Evolutionary conservation across 2,888 invertebrate species (phyloP), one percentile per base, ranked within the genome.

Genomic region (Hypomecis atomaria): DNA sequence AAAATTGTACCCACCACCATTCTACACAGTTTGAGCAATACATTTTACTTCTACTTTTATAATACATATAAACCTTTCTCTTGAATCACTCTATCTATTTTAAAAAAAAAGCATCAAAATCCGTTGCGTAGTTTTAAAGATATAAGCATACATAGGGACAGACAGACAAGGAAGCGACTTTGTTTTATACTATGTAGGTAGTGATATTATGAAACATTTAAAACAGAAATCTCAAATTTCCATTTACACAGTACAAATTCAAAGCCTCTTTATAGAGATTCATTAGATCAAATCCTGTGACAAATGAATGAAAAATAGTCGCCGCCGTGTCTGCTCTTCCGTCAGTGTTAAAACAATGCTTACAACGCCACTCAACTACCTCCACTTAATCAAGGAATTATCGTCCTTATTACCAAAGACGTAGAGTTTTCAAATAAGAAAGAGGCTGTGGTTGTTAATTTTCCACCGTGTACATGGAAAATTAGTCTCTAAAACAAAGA

Each of bases 261-360:
- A 45, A 3, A 44, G 40, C 45, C 40, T 60, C 59, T 59, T 48
- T 47, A 59, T 63, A 64, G 60, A 68, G 67, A 73, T 72, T 72
- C 63, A 75, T 77, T 71, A 69, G 70, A 76, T 71, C 58, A 78
- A 77, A 74, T 72, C 71, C 69, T 75, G 67, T 72, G 73, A 80
- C 81, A 81, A 85, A 82, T 82, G 77, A 84, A 82, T 79, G 78
- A 77, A 76, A 76, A 78, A 82, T 81, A 78, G 85, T 82, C 84
- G 87, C 86, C 88, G 71, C 75, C 79, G 77, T 82, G 88, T 87
- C 87, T 88, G 75, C 77, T 75, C 78, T 82, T 82, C 82, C 84
- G 81, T 85, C 86, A 83, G 82, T 85, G 84, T 81, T 84, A 78
- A 82, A 83, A 86, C 85, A 84, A 83, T 79, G 77, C 76, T 79